phyloP scores from a whole-genome alignment of 2,888 invertebrate species.

The Dastarcus helophoroides region DNA sequence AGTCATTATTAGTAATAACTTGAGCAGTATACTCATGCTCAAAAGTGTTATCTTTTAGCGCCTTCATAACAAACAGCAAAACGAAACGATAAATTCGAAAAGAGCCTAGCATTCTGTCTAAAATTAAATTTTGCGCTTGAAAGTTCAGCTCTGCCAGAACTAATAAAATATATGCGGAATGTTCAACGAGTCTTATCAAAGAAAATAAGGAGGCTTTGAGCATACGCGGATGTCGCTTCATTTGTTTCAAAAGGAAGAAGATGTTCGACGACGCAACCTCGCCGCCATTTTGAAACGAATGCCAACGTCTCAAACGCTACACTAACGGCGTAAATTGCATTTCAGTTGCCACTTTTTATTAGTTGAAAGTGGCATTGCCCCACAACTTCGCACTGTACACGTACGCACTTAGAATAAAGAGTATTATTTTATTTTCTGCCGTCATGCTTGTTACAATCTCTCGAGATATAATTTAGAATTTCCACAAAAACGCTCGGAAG shows the following conservation, averaged over 20 bases:
- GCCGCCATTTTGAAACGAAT: slow-evolving; percentile 9
- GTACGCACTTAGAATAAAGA: slow-evolving; percentile 1
- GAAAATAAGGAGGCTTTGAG: slow-evolving; percentile 6
- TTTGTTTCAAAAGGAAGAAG: slow-evolving; percentile 8
- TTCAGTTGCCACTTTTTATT: slow-evolving; percentile 19
- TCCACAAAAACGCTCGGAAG: slow-evolving; percentile 1
- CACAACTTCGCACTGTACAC: slow-evolving; percentile 4
- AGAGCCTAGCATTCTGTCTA: too few species aligned
- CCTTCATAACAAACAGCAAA: too few species aligned
- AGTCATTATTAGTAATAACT: too few species aligned
- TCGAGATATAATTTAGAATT: slow-evolving; percentile 1
- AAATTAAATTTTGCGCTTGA: too few species aligned
- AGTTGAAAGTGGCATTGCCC: slow-evolving; percentile 13
- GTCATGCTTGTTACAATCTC: slow-evolving; percentile 5
- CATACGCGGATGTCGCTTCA: slow-evolving; percentile 11
- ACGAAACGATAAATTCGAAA: too few species aligned
- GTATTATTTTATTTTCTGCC: slow-evolving; percentile 3
- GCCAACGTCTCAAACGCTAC: slow-evolving; percentile 13
- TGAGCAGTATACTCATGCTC: too few species aligned
- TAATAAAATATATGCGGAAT: not conserved
- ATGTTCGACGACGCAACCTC: slow-evolving; percentile 8
- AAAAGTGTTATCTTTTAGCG: too few species aligned
- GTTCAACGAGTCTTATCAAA: not conserved
- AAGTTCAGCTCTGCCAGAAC: too few species aligned
- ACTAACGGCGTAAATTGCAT: slow-evolving; percentile 17